Percentiles rank a stretch among this genome's conserved stretches.
Evolutionary conservation across 2,113 vertebrate species (phyloP).

Genomic region (Pyrgilauda ruficollis): DNA sequence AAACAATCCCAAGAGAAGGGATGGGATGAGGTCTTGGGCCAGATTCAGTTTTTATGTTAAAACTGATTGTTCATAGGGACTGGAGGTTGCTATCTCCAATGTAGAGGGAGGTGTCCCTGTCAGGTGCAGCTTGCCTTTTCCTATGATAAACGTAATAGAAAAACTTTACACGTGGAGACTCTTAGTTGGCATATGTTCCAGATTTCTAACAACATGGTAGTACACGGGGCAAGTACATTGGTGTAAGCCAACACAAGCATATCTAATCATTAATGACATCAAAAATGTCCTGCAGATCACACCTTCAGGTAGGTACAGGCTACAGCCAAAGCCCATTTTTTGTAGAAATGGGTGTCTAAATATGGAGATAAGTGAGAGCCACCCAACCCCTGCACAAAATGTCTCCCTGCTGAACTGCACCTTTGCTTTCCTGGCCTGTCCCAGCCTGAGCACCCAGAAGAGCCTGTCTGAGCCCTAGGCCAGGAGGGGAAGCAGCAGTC

Average conservation of each 20-base stretch:
- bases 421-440: not conserved
- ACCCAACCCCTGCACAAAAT: not conserved
- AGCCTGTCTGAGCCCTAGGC: not conserved
- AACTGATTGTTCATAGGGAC: not conserved
- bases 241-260: not conserved
- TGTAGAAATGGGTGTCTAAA: not conserved
- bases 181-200: not conserved
- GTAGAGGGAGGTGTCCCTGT: not conserved
- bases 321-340: not conserved
- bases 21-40: not conserved
- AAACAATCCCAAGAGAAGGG: not conserved
- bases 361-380: accelerated
- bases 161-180: not conserved
- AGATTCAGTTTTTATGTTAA: not conserved
- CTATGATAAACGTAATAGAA: not conserved
- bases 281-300: not conserved
- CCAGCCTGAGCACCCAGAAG: not conserved
- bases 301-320: not conserved
- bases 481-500: not conserved
- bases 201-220: not conserved
- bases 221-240: accelerated
- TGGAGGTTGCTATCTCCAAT: not conserved
- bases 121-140: not conserved
- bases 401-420: not conserved
- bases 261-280: not conserved